These are phyloP conservation scores for Zophobas atratus DNA, from an alignment of 1,140 invertebrate species.

Conservation along the genomic window DNA sequence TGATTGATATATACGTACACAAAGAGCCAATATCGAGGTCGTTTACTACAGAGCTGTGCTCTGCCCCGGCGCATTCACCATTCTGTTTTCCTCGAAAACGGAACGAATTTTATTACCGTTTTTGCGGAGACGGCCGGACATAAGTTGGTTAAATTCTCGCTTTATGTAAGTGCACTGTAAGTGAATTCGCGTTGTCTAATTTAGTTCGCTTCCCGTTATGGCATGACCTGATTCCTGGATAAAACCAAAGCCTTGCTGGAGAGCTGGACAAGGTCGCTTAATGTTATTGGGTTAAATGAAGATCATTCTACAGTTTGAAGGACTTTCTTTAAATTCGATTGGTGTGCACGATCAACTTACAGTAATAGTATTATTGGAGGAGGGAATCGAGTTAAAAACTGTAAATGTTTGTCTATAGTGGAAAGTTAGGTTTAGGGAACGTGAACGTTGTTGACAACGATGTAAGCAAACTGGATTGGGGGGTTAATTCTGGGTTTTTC, in stretches of 20 bases:
- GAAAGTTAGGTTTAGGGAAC: too few relatives aligned
- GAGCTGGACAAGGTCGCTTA: slow-evolving; percentile 6
- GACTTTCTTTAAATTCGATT: slow-evolving; percentile 9
- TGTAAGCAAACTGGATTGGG: too few relatives aligned
- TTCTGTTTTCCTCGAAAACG: neutral
- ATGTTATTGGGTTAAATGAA: slow-evolving; percentile 11
- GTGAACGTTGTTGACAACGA: too few relatives aligned
- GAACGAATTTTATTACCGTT: too few relatives aligned
- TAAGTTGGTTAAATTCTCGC: slow-evolving; percentile 31
- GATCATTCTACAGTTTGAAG: slow-evolving; percentile 1
- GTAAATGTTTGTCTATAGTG: too few relatives aligned
- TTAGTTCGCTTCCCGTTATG: slow-evolving; percentile 33
- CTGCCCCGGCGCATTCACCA: slow-evolving; percentile 34
- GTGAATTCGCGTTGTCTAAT: slow-evolving; percentile 44
- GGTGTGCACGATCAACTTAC: neutral
- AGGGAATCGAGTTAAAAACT: too few relatives aligned
- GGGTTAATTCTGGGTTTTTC: too few relatives aligned
- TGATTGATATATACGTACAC: slow-evolving; percentile 43
- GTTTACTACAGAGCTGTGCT: slow-evolving; percentile 11
- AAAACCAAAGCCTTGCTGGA: slow-evolving; percentile 11
- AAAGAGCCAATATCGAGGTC: slow-evolving; percentile 38
- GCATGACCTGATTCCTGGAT: slow-evolving; percentile 45
- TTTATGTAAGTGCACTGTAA: slow-evolving; percentile 32
- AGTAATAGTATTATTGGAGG: too few relatives aligned
- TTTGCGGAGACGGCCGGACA: neutral